phyloP scores from a whole-genome alignment of 2,888 invertebrate genomes.

The Sarcophaga caerulescens region DNA sequence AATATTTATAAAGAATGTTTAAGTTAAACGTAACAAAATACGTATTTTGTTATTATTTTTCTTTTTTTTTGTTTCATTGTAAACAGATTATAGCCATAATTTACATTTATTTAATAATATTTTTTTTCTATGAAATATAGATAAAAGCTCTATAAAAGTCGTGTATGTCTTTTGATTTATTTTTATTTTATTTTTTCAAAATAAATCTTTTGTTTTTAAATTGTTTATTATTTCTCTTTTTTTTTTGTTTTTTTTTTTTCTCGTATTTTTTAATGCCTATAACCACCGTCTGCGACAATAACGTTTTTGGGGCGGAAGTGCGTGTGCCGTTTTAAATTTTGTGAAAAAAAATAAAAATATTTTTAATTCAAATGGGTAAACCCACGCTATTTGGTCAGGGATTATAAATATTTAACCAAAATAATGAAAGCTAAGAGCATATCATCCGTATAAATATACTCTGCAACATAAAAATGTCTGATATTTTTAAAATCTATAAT shows the following conservation, averaged over 20 bases:
- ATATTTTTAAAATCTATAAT: not conserved
- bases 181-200: not conserved
- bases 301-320: slow-evolving; percentile 65
- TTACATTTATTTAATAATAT: too few species aligned
- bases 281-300: not conserved
- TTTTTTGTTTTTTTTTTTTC: not conserved
- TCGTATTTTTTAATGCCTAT: not conserved
- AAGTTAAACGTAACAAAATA: too few species aligned
- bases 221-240: not conserved
- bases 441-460: not conserved
- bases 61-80: too few species aligned
- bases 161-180: not conserved
- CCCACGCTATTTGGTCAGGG: too few species aligned
- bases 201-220: not conserved
- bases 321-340: slow-evolving; percentile 57
- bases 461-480: not conserved
- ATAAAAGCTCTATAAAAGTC: not conserved
- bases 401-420: not conserved
- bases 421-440: not conserved
- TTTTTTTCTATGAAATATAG: not conserved
- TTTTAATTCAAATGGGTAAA: too few species aligned
- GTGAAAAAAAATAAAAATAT: not conserved
- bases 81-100: too few species aligned
- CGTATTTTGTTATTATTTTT: too few species aligned
- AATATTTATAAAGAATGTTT: too few species aligned